Evolutionary conservation across 2,888 invertebrate genomes (phyloP).

Genomic region (Chymomyza procnemis): DNA sequence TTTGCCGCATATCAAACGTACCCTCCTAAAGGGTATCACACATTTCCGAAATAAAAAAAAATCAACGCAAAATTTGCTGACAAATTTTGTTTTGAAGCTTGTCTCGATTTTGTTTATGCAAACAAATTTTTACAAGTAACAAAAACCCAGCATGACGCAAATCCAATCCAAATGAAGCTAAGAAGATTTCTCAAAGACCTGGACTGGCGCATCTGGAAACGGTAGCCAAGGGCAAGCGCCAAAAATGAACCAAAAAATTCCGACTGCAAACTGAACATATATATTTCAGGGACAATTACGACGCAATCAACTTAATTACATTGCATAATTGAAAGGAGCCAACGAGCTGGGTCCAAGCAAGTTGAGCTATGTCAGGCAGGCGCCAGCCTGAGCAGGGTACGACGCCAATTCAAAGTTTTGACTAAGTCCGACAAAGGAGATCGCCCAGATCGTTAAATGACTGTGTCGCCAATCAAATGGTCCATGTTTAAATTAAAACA

Average conservation of each 20-base stretch:
- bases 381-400: background rate
- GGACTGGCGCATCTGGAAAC: no score
- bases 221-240: no score
- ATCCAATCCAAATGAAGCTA: background rate
- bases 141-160: background rate
- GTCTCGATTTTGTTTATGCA: background rate
- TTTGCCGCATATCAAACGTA: no score
- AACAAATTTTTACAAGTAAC: slow-evolving; percentile 1
- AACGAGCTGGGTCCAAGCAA: background rate
- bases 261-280: slow-evolving; percentile 58
- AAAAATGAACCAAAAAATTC: slow-evolving; percentile 17
- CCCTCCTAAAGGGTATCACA: background rate
- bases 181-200: no score
- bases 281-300: slow-evolving; percentile 65
- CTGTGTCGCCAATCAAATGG: background rate
- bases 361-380: background rate
- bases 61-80: slow-evolving; percentile 33
- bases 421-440: background rate
- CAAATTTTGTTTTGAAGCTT: slow-evolving; percentile 27
- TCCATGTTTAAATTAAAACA: background rate
- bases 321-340: slow-evolving; percentile 59
- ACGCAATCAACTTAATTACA: slow-evolving; percentile 69
- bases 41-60: slow-evolving; percentile 11
- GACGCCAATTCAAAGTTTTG: background rate
- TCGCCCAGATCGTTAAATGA: background rate